Conservation (phyloP, 2,113 vertebrate species). For the Sapajus apella region DNA sequence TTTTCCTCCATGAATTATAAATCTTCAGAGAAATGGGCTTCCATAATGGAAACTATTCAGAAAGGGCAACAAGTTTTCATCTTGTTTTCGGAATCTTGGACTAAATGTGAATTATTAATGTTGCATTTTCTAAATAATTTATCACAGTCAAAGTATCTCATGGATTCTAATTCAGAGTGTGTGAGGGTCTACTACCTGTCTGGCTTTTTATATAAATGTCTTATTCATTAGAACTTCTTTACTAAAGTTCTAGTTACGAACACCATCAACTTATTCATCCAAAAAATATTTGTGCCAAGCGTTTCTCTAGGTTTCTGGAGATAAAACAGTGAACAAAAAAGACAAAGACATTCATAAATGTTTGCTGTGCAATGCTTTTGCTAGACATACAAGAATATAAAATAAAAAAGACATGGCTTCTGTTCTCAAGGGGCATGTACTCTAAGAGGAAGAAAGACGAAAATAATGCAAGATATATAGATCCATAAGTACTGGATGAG, state of each 20-base stretch:
- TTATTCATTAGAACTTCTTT: constrained; percentile 7
- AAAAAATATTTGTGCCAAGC: background rate
- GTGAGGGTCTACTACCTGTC: background rate
- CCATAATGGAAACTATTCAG: background rate
- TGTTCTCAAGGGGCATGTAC: background rate
- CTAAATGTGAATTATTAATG: constrained; percentile 25
- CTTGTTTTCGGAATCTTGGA: background rate
- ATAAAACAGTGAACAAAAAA: background rate
- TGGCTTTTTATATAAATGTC: background rate
- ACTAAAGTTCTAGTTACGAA: background rate
- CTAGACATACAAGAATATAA: background rate
- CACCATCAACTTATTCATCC: background rate
- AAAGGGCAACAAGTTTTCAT: background rate
- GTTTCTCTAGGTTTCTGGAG: background rate
- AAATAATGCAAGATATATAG: background rate
- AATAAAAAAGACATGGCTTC: background rate
- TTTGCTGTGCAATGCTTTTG: background rate
- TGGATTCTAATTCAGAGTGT: constrained; percentile 20
- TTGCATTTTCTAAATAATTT: constrained; percentile 51
- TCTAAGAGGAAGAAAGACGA: background rate
- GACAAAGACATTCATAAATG: background rate
- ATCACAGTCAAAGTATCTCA: background rate
- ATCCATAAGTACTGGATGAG: background rate
- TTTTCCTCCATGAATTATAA: background rate
- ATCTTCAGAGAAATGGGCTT: background rate